Percentiles rank a stretch among this genome's conserved stretches.
Evolutionary conservation across 2,113 vertebrate species (phyloP).

Genomic region (Pseudorasbora parva): DNA sequence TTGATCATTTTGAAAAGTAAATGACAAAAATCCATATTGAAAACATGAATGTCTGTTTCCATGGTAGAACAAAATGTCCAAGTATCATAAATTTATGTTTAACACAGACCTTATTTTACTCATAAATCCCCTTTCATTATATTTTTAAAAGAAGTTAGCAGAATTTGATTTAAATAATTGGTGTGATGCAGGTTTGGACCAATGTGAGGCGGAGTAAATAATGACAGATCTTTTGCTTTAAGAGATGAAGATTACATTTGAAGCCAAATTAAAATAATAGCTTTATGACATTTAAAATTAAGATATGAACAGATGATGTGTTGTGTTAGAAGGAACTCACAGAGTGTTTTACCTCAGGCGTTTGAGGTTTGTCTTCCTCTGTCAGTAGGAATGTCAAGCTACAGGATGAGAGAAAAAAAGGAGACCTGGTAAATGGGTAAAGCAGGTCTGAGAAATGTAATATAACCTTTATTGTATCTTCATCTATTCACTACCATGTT

Average conservation of each 20-base stretch:
- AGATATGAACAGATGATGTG: background rate
- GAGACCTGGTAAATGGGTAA: background rate
- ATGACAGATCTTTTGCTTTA: background rate
- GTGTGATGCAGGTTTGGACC: background rate
- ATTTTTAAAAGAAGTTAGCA: background rate
- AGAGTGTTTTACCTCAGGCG: background rate
- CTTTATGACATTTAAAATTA: conserved; percentile 21
- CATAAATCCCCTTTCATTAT: background rate
- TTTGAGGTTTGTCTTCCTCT: conserved; percentile 6
- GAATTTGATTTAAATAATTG: background rate
- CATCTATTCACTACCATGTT: background rate
- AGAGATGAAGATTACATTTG: background rate
- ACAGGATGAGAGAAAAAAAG: conserved; percentile 1
- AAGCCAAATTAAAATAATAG: conserved; percentile 15
- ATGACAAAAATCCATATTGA: too few species aligned
- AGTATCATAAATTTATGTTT: too few species aligned
- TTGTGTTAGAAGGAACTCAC: background rate
- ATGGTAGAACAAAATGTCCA: too few species aligned
- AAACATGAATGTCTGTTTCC: too few species aligned
- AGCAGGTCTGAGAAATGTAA: background rate
- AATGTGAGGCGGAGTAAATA: background rate
- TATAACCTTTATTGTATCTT: background rate
- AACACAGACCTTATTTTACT: too few species aligned
- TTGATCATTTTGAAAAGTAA: too few species aligned
- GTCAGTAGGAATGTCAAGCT: conserved; percentile 35